Conservation (phyloP, 2,888 invertebrate species). For the Dysmachus trigonus region DNA sequence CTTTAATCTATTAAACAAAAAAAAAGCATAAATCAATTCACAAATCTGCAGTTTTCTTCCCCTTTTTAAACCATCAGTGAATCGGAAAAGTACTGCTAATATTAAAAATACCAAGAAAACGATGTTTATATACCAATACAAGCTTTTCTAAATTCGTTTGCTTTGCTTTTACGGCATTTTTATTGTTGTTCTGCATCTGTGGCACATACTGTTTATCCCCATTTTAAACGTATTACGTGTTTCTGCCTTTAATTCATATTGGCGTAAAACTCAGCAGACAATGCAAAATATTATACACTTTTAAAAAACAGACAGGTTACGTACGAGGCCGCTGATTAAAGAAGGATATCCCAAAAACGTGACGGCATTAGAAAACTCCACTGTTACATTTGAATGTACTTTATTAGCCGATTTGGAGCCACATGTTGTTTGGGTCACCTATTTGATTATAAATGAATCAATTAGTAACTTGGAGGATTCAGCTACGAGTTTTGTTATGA, state of each 20-base stretch:
- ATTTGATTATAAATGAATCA: conserved; percentile 68
- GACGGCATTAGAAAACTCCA: conserved; percentile 78
- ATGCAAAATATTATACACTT: neutral
- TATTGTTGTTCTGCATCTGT: neutral
- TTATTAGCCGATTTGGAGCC: conserved; percentile 86
- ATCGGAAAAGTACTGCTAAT: too few relatives aligned
- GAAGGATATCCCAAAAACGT: conserved; percentile 83
- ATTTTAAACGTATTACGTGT: neutral
- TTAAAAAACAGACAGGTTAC: conserved; percentile 72
- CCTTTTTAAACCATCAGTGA: too few relatives aligned
- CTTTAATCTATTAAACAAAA: too few relatives aligned
- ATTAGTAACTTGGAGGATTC: conserved; percentile 37
- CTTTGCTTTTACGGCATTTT: neutral
- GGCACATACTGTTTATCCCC: neutral
- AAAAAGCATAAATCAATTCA: too few relatives aligned
- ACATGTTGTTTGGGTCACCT: conserved; percentile 78
- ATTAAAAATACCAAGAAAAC: too few relatives aligned
- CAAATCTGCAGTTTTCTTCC: too few relatives aligned
- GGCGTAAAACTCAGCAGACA: neutral
- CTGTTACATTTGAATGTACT: conserved; percentile 79
- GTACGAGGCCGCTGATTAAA: conserved; percentile 85
- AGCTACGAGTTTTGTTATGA: conserved; percentile 6
- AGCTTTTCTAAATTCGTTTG: too few relatives aligned
- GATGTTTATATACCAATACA: too few relatives aligned
- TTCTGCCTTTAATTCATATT: neutral